Percentiles rank a stretch among this genome's conserved stretches.
These are phyloP conservation scores for Petrolisthes manimaculis DNA, from an alignment of 2,888 invertebrate genomes.

Conservation along the genomic window DNA sequence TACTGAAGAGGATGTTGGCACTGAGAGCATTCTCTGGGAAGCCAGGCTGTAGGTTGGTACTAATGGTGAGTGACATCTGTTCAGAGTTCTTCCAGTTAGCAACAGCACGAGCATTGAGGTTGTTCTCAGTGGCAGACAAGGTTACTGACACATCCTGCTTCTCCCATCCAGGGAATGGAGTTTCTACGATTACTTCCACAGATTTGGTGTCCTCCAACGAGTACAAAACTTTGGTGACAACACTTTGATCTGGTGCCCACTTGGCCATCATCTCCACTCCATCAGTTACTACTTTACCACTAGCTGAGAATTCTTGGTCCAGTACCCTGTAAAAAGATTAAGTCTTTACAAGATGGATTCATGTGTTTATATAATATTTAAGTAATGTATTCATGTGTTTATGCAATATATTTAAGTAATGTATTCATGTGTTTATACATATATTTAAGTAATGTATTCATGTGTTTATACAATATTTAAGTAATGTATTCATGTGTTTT, in stretches of 20 bases:
- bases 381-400: too few relatives aligned
- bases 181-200: slow-evolving; percentile 36
- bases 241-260: slow-evolving; percentile 42
- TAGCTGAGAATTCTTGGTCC: slow-evolving; percentile 14
- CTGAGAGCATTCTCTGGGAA: slow-evolving; percentile 10
- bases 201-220: slow-evolving; percentile 26
- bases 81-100: slow-evolving; percentile 54
- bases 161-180: slow-evolving; percentile 54
- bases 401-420: too few relatives aligned
- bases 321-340: slow-evolving; percentile 15
- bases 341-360: too few relatives aligned
- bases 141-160: slow-evolving; percentile 47
- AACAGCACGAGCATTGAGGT: slow-evolving; percentile 20
- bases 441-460: too few relatives aligned
- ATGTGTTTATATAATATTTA: too few relatives aligned
- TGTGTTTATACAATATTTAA: too few relatives aligned
- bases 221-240: slow-evolving; percentile 26
- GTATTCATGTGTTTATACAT: too few relatives aligned
- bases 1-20: slow-evolving; percentile 37
- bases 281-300: background rate
- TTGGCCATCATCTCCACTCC: slow-evolving; percentile 40
- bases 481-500: too few relatives aligned
- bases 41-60: slow-evolving; percentile 20
- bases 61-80: slow-evolving; percentile 32
- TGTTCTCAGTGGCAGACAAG: slow-evolving; percentile 14